Evolutionary conservation across 2,888 invertebrate species (phyloP).

Genomic region (Laspeyria flexula): DNA sequence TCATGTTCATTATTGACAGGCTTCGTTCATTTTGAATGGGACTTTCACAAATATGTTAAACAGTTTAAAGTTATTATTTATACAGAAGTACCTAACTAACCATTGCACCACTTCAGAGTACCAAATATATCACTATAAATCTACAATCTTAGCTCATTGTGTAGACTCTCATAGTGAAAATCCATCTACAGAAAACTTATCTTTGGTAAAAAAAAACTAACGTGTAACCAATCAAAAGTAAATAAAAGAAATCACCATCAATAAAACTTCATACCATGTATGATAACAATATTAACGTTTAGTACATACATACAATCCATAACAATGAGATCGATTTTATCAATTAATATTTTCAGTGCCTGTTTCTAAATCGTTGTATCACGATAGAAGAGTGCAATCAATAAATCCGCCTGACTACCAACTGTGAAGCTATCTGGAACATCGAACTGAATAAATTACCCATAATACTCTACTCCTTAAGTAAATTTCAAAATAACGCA

Average conservation of each 20-base stretch:
- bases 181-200: conserved; percentile 73
- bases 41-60: conserved; percentile 51
- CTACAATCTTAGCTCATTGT: conserved; percentile 59
- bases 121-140: conserved; percentile 65
- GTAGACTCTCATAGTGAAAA: conserved; percentile 57
- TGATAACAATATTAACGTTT: conserved; percentile 82
- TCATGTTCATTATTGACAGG: conserved; percentile 4
- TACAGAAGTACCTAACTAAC: conserved; percentile 72
- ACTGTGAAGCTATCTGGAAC: conserved; percentile 20
- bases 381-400: conserved; percentile 45
- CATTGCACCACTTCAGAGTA: conserved; percentile 79
- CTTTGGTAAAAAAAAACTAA: conserved; percentile 79
- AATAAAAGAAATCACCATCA: conserved; percentile 53
- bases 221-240: conserved; percentile 67
- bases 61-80: conserved; percentile 60
- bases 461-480: conserved; percentile 32
- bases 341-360: conserved; percentile 65
- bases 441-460: conserved; percentile 37
- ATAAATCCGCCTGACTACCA: conserved; percentile 32
- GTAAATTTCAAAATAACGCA: conserved; percentile 35
- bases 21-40: conserved; percentile 21
- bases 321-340: conserved; percentile 85
- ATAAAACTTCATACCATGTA: conserved; percentile 84
- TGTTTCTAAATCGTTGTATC: conserved; percentile 76
- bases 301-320: conserved; percentile 74